phyloP scores from a whole-genome alignment of 2,797 vertebrate species.

The Percopsis omiscomaycus region DNA sequence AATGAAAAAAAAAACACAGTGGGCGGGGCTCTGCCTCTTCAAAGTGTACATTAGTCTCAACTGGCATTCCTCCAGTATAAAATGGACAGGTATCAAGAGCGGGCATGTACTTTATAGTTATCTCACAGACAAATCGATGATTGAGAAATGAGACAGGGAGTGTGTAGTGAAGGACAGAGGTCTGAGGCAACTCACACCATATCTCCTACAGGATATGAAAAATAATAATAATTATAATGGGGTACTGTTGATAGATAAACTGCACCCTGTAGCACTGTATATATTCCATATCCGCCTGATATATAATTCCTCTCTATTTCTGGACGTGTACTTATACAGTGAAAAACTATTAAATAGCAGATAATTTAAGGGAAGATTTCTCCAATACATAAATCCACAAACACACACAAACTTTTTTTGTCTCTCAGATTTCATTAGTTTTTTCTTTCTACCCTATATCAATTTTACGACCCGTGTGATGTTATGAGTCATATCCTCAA shows the following conservation, averaged over 20 bases:
- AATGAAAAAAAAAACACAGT: background rate
- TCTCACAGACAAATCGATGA: constrained; percentile 7
- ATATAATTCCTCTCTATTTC: background rate
- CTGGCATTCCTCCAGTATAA: background rate
- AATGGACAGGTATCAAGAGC: background rate
- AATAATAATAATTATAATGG: constrained; percentile 7
- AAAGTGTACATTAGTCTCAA: background rate
- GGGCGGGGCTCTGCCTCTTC: background rate
- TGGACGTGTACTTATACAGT: background rate
- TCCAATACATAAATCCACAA: too few relatives aligned
- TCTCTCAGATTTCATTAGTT: too few relatives aligned
- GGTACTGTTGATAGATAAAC: constrained; percentile 22
- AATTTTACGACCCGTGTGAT: too few relatives aligned
- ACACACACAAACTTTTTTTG: too few relatives aligned
- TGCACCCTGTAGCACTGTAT: constrained; percentile 8
- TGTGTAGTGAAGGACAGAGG: background rate
- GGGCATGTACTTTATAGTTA: background rate
- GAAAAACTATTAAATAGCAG: too few relatives aligned
- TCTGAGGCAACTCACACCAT: constrained; percentile 8
- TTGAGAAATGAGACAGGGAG: background rate
- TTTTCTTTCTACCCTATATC: too few relatives aligned
- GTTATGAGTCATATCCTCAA: too few relatives aligned
- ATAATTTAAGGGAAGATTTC: too few relatives aligned
- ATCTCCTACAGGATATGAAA: constrained; percentile 15
- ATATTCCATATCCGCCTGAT: background rate